These are phyloP conservation scores for Phthorimaea operculella DNA, from an alignment of 1,140 invertebrate species.

Conservation along the genomic window DNA sequence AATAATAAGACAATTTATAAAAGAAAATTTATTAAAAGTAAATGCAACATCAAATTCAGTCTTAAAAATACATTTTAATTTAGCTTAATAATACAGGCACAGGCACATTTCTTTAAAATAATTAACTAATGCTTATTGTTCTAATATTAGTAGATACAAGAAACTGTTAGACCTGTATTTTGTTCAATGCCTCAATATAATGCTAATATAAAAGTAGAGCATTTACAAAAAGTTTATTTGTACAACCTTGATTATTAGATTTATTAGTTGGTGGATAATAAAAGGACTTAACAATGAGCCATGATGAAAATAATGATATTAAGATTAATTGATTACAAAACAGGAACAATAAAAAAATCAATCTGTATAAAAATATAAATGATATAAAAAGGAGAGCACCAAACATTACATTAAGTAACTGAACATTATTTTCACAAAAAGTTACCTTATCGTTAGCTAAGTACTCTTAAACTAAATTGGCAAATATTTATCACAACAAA, in stretches of 20 bases:
- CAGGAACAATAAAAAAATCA: background rate
- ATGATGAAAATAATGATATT: no score
- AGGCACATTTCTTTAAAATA: constrained; percentile 42
- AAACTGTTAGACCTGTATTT: no score
- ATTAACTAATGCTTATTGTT: constrained; percentile 8
- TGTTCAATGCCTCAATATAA: no score
- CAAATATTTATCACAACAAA: constrained; percentile 9
- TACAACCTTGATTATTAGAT: no score
- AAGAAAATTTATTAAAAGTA: constrained; percentile 29
- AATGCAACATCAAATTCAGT: constrained; percentile 61
- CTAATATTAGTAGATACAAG: no score
- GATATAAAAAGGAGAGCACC: constrained; percentile 1
- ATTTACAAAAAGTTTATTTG: no score
- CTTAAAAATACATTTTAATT: constrained; percentile 53
- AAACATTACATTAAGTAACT: constrained; percentile 6
- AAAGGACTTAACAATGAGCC: no score
- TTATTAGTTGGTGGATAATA: no score
- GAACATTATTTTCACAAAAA: background rate
- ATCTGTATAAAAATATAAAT: constrained; percentile 3
- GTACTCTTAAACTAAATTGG: constrained; percentile 9
- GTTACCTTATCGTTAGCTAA: background rate
- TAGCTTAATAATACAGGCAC: constrained; percentile 53
- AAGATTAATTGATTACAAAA: no score
- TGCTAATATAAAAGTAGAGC: no score
- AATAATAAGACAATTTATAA: constrained; percentile 1